Base-by-base conservation (phyloP, 2,797 vertebrate species). In the Masticophis lateralis region DNA sequence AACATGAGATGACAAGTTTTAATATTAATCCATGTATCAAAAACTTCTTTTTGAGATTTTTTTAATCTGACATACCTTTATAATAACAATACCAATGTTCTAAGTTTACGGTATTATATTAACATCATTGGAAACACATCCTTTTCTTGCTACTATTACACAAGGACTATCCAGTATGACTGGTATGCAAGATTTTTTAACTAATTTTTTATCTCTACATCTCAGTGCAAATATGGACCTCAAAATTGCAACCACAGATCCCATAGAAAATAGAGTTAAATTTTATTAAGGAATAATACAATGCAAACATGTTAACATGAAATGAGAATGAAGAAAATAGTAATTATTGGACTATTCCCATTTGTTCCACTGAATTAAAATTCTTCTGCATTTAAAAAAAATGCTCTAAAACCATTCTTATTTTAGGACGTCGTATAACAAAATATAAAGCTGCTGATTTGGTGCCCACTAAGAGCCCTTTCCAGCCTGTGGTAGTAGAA, bases 401-500 rank as follows among this genome's bases (percentile, higher is more conserved):
- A 16, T 69, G 6, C 74, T 79, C 93, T 93, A 89, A 86, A 86
- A 89, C 66, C 18, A 63, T 90, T 92, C 94, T 90, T 60, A 91
- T 95, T 51, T 94, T 83, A 94, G 96, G 93, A 32, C 94, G 95
- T 28, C 66, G 93, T 89, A 74, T 95, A 69, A 61, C 57, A 92
- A 74, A 91, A 43, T 92, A 95, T 86, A 94, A 94, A 60, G 25
- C 93, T 14, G 74, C 92, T 57, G 66, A 14, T 3, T 51, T 95
- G 92, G 66, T 95, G 79, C 90, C 95, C 47, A 96, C 89, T 53
- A 93, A 92, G 56, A 97, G n/a, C 56, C 92, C 93, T 12, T 5
- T 51, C 6, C 95, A 96, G 94, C 96, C 96, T 0, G 83, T 92
- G 14, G 90, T 86, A 87, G 63, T 96, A 27, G 94, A 97, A 95